Evolutionary conservation across 2,113 vertebrate genomes (phyloP).

Genomic region (Rhinichthys klamathensis): DNA sequence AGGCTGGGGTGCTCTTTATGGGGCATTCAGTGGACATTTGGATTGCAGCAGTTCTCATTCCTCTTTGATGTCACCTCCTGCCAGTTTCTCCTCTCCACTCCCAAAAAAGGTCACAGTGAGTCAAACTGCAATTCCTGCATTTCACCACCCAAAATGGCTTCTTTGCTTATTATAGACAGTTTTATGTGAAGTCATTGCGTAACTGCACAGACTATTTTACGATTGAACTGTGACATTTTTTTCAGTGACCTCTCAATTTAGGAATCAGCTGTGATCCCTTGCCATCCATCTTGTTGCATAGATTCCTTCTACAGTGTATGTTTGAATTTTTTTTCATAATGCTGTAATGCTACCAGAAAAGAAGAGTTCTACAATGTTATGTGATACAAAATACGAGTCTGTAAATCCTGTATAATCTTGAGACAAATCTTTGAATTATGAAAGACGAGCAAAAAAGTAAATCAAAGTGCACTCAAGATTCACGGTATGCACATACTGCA

Average conservation of each 20-base stretch:
- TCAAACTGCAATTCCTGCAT: constrained; percentile 39
- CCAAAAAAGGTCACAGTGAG: constrained; percentile 60
- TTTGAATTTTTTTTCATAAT: background rate
- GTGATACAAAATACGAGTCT: background rate
- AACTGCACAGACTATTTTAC: background rate
- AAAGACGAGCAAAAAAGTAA: background rate
- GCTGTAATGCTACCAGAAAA: background rate
- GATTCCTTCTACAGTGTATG: background rate
- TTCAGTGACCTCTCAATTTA: constrained; percentile 4
- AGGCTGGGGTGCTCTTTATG: constrained; percentile 77
- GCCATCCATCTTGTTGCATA: background rate
- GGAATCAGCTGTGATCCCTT: background rate
- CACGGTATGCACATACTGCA: no score
- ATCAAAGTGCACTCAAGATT: background rate
- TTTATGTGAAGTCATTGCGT: constrained; percentile 7
- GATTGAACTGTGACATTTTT: constrained; percentile 13
- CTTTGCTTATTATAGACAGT: background rate
- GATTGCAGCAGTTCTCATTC: constrained; percentile 69
- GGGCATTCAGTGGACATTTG: constrained; percentile 74
- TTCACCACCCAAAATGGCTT: constrained; percentile 37
- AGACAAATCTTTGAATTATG: background rate
- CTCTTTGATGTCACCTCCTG: constrained; percentile 77
- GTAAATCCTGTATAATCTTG: background rate
- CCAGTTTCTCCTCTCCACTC: constrained; percentile 63
- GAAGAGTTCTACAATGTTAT: background rate